A percentile compares a stretch with the other conserved stretches of the same genome.
These are phyloP conservation scores for Gymnoscopelus braueri DNA, from an alignment of 2,797 vertebrate species.

Conservation along the genomic window DNA sequence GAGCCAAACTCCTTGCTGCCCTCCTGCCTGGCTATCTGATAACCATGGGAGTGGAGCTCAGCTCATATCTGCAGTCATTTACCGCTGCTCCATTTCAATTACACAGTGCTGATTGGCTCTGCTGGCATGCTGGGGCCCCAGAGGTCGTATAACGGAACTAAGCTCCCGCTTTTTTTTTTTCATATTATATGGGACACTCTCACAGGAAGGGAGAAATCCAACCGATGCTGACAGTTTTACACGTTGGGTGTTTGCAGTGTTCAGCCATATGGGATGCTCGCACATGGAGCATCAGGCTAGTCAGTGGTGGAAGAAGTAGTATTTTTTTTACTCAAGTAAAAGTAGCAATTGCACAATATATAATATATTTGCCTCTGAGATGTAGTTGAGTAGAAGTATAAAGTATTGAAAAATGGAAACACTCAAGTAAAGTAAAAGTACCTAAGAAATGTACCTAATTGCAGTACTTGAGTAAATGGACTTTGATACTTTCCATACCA, in stretches of 20 bases:
- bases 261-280: constrained; percentile 11
- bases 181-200: background rate
- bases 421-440: no score
- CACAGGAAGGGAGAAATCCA: constrained; percentile 7
- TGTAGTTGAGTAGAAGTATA: no score
- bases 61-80: constrained; percentile 63
- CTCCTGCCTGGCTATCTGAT: constrained; percentile 56
- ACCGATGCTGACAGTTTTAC: constrained; percentile 11
- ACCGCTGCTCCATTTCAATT: constrained; percentile 64
- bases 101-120: constrained; percentile 52
- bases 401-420: no score
- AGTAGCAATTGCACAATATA: no score
- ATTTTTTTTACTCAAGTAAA: no score
- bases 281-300: background rate
- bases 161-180: no score
- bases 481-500: no score
- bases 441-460: no score
- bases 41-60: constrained; percentile 43
- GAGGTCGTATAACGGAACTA: constrained; percentile 14
- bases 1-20: constrained; percentile 34
- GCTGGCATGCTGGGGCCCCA: constrained; percentile 40
- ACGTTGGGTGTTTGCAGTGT: constrained; percentile 7
- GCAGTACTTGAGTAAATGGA: no score
- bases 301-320: no score
- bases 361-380: no score